Base-by-base conservation (phyloP, 2,888 invertebrate species). In the Ennomos quercinarius region DNA sequence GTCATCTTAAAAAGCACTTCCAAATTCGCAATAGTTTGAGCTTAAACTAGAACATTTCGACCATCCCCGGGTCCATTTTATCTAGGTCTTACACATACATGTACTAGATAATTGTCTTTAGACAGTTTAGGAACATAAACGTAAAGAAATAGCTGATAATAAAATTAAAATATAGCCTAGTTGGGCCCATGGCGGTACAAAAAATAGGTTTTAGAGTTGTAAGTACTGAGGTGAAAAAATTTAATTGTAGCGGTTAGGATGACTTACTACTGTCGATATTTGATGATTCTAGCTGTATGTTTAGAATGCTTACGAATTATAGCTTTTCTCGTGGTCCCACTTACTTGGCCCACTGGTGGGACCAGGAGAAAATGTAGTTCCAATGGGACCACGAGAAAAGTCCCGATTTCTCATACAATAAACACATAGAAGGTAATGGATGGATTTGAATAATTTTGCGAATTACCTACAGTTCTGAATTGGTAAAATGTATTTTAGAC, bases 401-500 rank as follows among this genome's bases (percentile, higher is more conserved):
- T 27, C 27, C 27, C 27, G 3, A 27, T 6, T 27, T 4, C 0
- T 27, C 6, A 27, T 27, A 27, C 27, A 27, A 27, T 27, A 27
- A 27, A 4, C 27, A 27, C 27, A 27, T 27, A 27, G n/a, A n/a
- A n/a, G n/a, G 27, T 27, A 27, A 2, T 44, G 42, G 37, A 50
- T 43, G 60, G 60, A 61, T 56, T 61, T 61, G 47, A 61, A 37
- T 38, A 47, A 10, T 50, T 46, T 34, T 44, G 42, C 10, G 17
- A 38, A 42, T 41, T 2, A 17, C 17, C 35, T 13, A 13, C 46
- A 51, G 41, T 39, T 41, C 13, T 10, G 35, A 17, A 47, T 53
- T 27, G 40, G 34, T 44, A 11, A 57, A 63, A 71, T 51, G 77
- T 78, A 76, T 76, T 75, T 77, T 74, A 74, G 66, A 62, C 71